Base-by-base conservation (phyloP, 2,113 vertebrate genomes). In the Etia nguti region DNA sequence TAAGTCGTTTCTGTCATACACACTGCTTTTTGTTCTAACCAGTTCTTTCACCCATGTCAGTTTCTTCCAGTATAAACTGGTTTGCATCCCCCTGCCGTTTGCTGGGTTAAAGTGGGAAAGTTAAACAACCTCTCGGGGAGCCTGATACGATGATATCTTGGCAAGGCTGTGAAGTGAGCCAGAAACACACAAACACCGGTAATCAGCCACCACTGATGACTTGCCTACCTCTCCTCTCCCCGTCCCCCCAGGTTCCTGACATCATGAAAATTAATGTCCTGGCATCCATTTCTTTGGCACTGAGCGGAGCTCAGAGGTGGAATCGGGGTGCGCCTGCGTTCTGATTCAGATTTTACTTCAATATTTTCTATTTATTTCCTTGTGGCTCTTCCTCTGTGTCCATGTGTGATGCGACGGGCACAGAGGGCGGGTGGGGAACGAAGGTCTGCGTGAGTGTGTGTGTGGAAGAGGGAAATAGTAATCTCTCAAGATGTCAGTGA, bases 401-500 rank as follows among this genome's bases (percentile, higher is more conserved):
- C 46, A 29, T 29, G 57, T 82, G 80, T 84, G 77, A 52, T 59
- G 48, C 54, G 38, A 84, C 54, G 54, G 85, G 83, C 59, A 57
- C 60, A 65, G 81, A 52, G 41, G 70, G 36, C 16, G 31, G 18
- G 73, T 2, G 26, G 73, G 18, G 46, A 77, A n/a, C 46, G 26
- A 50, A 50, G 73, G 26, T 52, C 46, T 52, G 46, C 26, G 6
- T 52, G 73, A 77, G 46, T 80, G 36, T 81, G 81, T 73, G 73
- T 80, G 80, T 75, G 77, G 68, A 22, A 34, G 60, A 75, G 56
- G 83, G 85, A 57, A 73, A 56, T 43, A 81, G 83, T 90, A 93
- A 94, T 93, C 90, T 91, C 80, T 90, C 80, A 29, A 87, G 60
- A 86, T 87, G 92, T 93, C 92, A 90, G 82, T 59, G 82, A 85